A percentile compares a stretch with the other conserved stretches of the same genome.
Evolutionary conservation across 2,113 vertebrate genomes (phyloP).

Genomic region (Psilopsiagon aymara): DNA sequence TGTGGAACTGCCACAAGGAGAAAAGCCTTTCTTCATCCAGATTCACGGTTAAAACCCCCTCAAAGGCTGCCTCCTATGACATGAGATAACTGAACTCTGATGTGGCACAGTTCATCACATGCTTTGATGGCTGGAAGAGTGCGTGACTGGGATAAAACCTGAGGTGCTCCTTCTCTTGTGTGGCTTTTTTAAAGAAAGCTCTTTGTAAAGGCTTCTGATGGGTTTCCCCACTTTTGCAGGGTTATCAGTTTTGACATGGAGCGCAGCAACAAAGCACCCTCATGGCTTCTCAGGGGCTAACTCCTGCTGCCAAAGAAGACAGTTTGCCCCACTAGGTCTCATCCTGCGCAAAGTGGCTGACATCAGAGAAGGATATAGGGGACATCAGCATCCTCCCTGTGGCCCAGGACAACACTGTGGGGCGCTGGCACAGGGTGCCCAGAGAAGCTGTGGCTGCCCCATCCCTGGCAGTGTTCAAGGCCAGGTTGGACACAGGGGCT

Average conservation of each 20-base stretch:
- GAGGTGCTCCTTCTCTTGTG: background rate
- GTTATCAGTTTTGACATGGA: background rate
- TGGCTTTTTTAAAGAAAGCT: background rate
- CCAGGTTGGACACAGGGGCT: background rate
- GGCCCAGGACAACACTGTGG: background rate
- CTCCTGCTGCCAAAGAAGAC: background rate
- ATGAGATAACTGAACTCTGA: fast-evolving
- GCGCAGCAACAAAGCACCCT: background rate
- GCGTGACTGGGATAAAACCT: background rate
- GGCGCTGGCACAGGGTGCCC: background rate
- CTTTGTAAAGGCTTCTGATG: background rate
- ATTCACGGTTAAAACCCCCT: background rate
- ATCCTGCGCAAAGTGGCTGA: background rate
- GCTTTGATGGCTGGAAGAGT: background rate
- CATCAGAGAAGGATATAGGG: background rate
- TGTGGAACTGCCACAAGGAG: background rate
- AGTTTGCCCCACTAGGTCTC: background rate
- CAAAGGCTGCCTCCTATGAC: background rate
- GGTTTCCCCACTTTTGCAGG: background rate
- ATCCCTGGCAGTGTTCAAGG: background rate
- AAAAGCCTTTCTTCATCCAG: background rate
- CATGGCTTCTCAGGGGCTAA: background rate
- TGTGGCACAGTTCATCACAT: background rate
- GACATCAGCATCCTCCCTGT: background rate
- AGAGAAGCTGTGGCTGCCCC: background rate